These are phyloP conservation scores for Naja naja DNA, from an alignment of 2,113 vertebrate species.

Conservation along the genomic window DNA sequence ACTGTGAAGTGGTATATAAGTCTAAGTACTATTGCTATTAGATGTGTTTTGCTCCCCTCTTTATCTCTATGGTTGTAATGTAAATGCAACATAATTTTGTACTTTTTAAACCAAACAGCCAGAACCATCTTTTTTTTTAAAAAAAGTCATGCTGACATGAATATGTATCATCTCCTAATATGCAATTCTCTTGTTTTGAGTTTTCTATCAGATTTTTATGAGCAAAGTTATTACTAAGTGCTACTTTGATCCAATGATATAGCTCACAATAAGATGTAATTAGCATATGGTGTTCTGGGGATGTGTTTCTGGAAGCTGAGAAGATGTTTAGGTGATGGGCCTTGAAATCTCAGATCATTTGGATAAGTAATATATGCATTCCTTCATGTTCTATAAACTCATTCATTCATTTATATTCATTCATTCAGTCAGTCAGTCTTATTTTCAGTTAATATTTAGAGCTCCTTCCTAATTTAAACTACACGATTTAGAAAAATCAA, in stretches of 20 bases:
- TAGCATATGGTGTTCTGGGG: background rate
- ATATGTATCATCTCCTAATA: no score
- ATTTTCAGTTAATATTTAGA: background rate
- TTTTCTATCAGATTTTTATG: background rate
- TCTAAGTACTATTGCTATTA: background rate
- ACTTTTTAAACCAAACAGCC: no score
- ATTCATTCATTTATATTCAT: no score
- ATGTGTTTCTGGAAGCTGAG: background rate
- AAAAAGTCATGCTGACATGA: no score
- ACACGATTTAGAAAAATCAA: no score
- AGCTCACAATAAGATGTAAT: background rate
- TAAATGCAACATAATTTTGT: no score
- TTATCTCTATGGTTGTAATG: no score
- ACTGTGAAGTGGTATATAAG: no score
- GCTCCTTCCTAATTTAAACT: background rate
- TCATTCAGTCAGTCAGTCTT: background rate
- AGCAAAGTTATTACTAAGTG: background rate
- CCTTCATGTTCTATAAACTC: background rate
- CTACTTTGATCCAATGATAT: background rate
- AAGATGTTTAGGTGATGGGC: background rate
- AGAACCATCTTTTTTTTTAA: no score
- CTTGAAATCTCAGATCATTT: background rate
- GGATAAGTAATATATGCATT: background rate
- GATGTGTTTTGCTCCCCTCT: no score
- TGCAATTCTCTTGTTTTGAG: background rate